phyloP scores from a whole-genome alignment of 37 sponge, comb jelly and placozoan species.

The Ianthella basta region DNA sequence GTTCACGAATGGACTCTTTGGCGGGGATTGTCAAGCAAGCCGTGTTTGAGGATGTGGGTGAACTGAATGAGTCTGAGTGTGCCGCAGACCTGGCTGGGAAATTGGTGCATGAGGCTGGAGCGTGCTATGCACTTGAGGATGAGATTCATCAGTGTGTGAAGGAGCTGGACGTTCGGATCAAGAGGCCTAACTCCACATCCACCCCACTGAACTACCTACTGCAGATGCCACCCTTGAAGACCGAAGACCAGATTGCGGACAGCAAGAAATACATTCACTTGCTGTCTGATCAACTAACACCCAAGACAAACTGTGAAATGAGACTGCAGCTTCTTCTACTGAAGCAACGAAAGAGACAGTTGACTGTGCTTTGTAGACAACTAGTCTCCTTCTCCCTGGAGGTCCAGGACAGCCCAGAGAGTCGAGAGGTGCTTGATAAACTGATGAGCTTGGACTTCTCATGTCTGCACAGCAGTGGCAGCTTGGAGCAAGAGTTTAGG shows the following conservation, averaged over 20 bases:
- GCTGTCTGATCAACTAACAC: constrained; percentile 64
- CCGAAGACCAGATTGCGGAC: constrained; percentile 24
- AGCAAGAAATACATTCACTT: constrained; percentile 48
- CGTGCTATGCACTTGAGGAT: constrained; percentile 24
- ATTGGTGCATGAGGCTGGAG: not conserved
- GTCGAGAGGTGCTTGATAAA: constrained; percentile 44
- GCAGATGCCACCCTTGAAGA: constrained; percentile 57
- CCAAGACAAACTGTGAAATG: constrained; percentile 73
- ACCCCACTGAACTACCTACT: constrained; percentile 66
- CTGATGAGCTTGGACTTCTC: constrained; percentile 44
- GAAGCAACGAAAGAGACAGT: not conserved
- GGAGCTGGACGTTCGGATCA: constrained; percentile 13
- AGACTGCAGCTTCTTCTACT: constrained; percentile 45
- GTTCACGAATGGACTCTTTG: constrained; percentile 32
- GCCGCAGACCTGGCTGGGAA: constrained; percentile 40
- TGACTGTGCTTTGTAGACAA: not conserved
- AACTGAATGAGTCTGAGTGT: constrained; percentile 21
- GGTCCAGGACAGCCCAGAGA: not conserved
- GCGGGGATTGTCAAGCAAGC: constrained; percentile 33
- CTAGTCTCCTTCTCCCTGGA: constrained; percentile 3
- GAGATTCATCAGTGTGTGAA: constrained; percentile 38
- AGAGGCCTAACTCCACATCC: constrained; percentile 2
- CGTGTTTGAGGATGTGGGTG: constrained; percentile 61
- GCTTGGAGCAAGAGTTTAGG: constrained; percentile 14
- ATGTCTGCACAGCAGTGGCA: constrained; percentile 28